Evolutionary conservation across 2,888 invertebrate species (phyloP).

Genomic region (Operophtera brumata): DNA sequence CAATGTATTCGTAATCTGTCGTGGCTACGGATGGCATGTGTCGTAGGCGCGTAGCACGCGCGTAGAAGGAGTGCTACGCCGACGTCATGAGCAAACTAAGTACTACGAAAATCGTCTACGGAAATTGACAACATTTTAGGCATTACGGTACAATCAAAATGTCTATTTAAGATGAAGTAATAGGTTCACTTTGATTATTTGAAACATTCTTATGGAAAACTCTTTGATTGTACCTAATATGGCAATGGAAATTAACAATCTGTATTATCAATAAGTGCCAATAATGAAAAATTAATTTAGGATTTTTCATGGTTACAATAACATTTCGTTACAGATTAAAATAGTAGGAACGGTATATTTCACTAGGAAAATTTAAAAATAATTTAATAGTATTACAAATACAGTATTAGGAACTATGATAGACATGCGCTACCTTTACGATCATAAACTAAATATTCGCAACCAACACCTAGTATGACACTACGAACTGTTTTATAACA

Average conservation of each 20-base stretch:
- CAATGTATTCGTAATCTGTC: conserved; percentile 81
- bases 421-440: conserved; percentile 76
- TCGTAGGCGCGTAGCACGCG: conserved; percentile 73
- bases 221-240: conserved; percentile 42
- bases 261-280: conserved; percentile 45
- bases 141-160: conserved; percentile 35
- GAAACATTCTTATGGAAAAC: neutral
- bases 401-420: conserved; percentile 81
- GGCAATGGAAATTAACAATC: conserved; percentile 40
- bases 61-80: conserved; percentile 62
- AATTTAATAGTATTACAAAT: conserved; percentile 74
- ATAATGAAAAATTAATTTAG: conserved; percentile 48
- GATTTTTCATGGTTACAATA: conserved; percentile 54
- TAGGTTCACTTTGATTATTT: neutral
- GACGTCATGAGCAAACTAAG: conserved; percentile 62
- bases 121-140: conserved; percentile 32
- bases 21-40: conserved; percentile 71
- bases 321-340: conserved; percentile 71
- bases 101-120: conserved; percentile 50
- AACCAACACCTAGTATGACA: conserved; percentile 65
- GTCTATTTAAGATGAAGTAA: conserved; percentile 2
- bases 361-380: conserved; percentile 79
- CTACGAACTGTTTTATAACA: conserved; percentile 62
- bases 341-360: conserved; percentile 80
- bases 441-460: conserved; percentile 70